These are phyloP conservation scores for Pteropus rufus DNA, from an alignment of 2,797 vertebrate species.

Conservation along the genomic window DNA sequence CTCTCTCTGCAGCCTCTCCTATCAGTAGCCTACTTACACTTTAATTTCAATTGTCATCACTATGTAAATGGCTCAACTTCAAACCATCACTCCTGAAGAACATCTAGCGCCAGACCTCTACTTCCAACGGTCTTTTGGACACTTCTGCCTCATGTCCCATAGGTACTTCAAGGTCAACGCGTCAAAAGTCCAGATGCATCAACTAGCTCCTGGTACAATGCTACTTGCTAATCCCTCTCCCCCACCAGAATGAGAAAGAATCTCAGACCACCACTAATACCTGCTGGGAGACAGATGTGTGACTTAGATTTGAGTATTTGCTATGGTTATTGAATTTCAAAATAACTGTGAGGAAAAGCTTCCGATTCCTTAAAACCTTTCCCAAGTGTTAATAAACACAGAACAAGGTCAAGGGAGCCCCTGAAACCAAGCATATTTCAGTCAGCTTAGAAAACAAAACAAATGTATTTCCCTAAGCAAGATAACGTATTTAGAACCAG, in stretches of 20 bases:
- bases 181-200: neutral
- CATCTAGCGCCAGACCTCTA: neutral
- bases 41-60: neutral
- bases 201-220: neutral
- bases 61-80: neutral
- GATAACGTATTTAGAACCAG: neutral
- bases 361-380: slow-evolving; percentile 8
- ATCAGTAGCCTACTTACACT: neutral
- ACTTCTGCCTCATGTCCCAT: neutral
- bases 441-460: neutral
- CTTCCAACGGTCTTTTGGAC: neutral
- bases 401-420: neutral
- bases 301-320: slow-evolving; percentile 14
- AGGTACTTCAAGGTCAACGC: neutral
- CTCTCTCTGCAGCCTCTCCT: neutral
- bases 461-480: neutral
- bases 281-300: neutral
- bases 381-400: slow-evolving; percentile 8
- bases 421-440: slow-evolving; percentile 28
- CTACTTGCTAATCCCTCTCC: neutral
- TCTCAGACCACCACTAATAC: neutral
- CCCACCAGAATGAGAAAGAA: neutral
- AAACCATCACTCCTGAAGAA: neutral
- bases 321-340: neutral
- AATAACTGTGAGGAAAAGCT: slow-evolving; percentile 15